These are phyloP conservation scores for Acanthopagrus latus DNA, from an alignment of 2,797 vertebrate species.

Conservation along the genomic window DNA sequence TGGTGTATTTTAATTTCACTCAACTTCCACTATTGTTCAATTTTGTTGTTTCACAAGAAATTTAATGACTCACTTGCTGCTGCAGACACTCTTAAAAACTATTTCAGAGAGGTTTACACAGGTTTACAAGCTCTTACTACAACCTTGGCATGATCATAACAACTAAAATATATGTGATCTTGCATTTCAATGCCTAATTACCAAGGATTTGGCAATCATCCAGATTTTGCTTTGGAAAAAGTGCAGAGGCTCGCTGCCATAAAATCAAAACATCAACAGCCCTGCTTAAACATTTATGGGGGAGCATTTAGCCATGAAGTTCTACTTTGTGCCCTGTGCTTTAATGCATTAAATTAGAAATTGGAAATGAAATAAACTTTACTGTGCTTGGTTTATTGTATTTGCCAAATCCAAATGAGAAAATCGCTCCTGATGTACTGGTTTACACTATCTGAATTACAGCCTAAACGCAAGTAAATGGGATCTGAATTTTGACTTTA, in stretches of 20 bases:
- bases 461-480: slow-evolving; percentile 31
- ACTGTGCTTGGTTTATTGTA: slow-evolving; percentile 2
- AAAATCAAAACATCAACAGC: slow-evolving; percentile 46
- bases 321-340: slow-evolving; percentile 35
- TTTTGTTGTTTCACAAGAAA: not conserved
- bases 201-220: slow-evolving; percentile 19
- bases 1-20: slow-evolving; percentile 1
- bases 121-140: slow-evolving; percentile 17
- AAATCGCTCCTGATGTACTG: slow-evolving; percentile 28
- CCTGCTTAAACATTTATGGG: slow-evolving; percentile 25
- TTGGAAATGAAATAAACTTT: slow-evolving; percentile 35
- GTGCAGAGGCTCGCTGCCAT: slow-evolving; percentile 28
- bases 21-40: not conserved
- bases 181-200: slow-evolving; percentile 27
- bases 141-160: slow-evolving; percentile 28
- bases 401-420: slow-evolving; percentile 49
- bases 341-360: slow-evolving; percentile 43
- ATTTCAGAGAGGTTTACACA: slow-evolving; percentile 18
- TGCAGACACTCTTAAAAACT: slow-evolving; percentile 15
- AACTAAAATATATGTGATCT: slow-evolving; percentile 26
- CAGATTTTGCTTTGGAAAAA: slow-evolving; percentile 46
- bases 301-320: slow-evolving; percentile 48
- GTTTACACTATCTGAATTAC: slow-evolving; percentile 49
- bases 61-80: slow-evolving; percentile 15
- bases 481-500: slow-evolving; percentile 39